Percentiles rank a stretch among this genome's conserved stretches.
Conservation (phyloP, 2,888 invertebrate species). For the Acanthoscelides obtectus region DNA sequence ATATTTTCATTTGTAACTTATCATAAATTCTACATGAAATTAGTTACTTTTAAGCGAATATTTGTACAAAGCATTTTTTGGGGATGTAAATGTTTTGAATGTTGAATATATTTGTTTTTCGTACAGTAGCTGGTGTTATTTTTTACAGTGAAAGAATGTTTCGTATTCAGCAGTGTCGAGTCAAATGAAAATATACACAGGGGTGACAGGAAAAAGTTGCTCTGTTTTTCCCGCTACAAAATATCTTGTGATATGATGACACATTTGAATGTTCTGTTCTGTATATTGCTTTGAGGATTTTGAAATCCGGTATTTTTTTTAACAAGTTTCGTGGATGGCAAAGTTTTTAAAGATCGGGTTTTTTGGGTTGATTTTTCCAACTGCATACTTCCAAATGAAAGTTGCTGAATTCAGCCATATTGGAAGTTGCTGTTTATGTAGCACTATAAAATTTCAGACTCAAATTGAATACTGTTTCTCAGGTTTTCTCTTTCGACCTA, state of each 20-base stretch:
- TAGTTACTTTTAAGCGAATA: background rate
- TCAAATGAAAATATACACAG: slow-evolving; percentile 16
- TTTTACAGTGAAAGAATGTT: background rate
- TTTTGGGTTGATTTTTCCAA: background rate
- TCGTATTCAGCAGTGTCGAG: background rate
- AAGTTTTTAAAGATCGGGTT: background rate
- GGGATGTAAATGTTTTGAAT: slow-evolving; percentile 23
- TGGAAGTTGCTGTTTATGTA: too few relatives aligned
- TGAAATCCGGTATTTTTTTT: background rate
- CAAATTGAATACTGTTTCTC: too few relatives aligned
- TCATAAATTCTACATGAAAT: slow-evolving; percentile 9
- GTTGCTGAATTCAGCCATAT: too few relatives aligned
- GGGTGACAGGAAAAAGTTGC: background rate
- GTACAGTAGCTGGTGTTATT: slow-evolving; percentile 4
- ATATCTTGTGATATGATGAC: slow-evolving; percentile 34
- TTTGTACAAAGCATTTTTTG: slow-evolving; percentile 13
- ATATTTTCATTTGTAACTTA: slow-evolving; percentile 32
- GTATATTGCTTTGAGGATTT: slow-evolving; percentile 25
- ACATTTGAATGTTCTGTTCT: slow-evolving; percentile 29
- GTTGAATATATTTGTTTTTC: slow-evolving; percentile 24
- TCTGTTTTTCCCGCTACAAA: slow-evolving; percentile 23
- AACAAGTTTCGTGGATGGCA: background rate
- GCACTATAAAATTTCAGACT: too few relatives aligned
- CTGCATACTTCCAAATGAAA: too few relatives aligned
- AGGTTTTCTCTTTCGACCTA: too few relatives aligned